Evolutionary conservation across 2,888 invertebrate genomes (phyloP).

Genomic region (Digitonthophagus gazella): DNA sequence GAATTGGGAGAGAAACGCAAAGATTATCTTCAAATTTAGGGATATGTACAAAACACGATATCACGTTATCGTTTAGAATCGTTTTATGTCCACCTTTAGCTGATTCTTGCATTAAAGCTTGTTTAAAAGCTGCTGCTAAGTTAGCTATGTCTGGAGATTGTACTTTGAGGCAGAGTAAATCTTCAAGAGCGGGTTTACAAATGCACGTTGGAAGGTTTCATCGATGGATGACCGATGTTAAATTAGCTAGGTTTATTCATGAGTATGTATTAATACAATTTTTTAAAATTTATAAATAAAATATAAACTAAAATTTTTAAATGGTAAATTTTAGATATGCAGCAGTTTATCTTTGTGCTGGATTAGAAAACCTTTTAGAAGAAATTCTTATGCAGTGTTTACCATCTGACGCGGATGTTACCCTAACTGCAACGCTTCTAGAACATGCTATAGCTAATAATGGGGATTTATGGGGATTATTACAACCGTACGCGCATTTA

Average conservation of each 20-base stretch:
- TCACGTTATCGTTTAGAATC: slow-evolving; percentile 79
- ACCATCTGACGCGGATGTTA: slow-evolving; percentile 59
- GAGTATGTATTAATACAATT: slow-evolving; percentile 57
- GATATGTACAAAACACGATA: slow-evolving; percentile 85
- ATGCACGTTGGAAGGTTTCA: slow-evolving; percentile 86
- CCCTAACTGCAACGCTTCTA: slow-evolving; percentile 73
- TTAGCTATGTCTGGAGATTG: slow-evolving; percentile 83
- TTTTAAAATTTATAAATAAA: neutral
- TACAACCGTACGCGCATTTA: slow-evolving; percentile 87
- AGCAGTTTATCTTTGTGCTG: slow-evolving; percentile 85
- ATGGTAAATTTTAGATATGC: slow-evolving; percentile 74
- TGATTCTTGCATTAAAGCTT: slow-evolving; percentile 84
- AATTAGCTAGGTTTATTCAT: slow-evolving; percentile 81
- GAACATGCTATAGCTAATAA: slow-evolving; percentile 84
- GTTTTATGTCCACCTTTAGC: slow-evolving; percentile 81
- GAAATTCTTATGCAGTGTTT: slow-evolving; percentile 76
- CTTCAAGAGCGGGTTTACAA: slow-evolving; percentile 79
- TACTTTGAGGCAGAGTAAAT: slow-evolving; percentile 80
- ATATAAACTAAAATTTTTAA: neutral
- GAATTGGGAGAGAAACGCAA: slow-evolving; percentile 83
- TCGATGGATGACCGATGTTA: slow-evolving; percentile 90
- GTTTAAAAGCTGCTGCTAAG: slow-evolving; percentile 85
- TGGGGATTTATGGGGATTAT: slow-evolving; percentile 84
- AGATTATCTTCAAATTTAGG: slow-evolving; percentile 76
- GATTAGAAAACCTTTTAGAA: slow-evolving; percentile 84